Evolutionary conservation across 2,797 vertebrate genomes (phyloP), one percentile per base, ranked within the genome.

Genomic region (Tapera naevia): DNA sequence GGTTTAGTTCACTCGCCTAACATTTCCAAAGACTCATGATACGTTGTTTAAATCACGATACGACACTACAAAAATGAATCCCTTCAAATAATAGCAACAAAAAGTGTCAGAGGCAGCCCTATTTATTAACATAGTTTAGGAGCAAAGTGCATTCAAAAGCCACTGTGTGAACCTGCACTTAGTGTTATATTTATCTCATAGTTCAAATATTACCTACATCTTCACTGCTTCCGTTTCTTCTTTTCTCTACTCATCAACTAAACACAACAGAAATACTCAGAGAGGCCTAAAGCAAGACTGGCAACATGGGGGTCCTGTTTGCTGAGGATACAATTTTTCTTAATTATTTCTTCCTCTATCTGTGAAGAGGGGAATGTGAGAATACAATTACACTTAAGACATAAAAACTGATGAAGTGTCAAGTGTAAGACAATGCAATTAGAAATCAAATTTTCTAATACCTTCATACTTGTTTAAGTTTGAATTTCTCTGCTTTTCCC

Each of bases 401-500:
- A 17, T 1, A 5, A 11, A 16, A 30, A 27, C 23, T 51, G 71
- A 64, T 48, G 8, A 41, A 67, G 45, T 57, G 54, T 35, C 27
- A 75, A 80, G 45, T 5, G 10, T 11, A 62, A 82, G 72, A 58
- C 56, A 75, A 19, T 0, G 1, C 4, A 66, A 76, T 28, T 15
- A 81, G 25, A 8, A 76, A 89, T 15, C 14, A 7, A 5, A 70
- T 79, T 81, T 64, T 73, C 45, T n/a, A 81, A 76, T 70, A 70
- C 39, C 41, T 65, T 13, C 21, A 39, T 28, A 13, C 28, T 16
- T 27, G 19, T 35, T 19, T 21, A 28, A 28, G 25, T 23, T 83
- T 41, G 53, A 88, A 67, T 86, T 86, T 39, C 17, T 75, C 17
- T 41, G 37, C 23, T 80, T 89, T 89, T 89, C 88, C 58, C 80